phyloP scores from a whole-genome alignment of 1,140 invertebrate genomes.

The Sminthurides bifidus region DNA sequence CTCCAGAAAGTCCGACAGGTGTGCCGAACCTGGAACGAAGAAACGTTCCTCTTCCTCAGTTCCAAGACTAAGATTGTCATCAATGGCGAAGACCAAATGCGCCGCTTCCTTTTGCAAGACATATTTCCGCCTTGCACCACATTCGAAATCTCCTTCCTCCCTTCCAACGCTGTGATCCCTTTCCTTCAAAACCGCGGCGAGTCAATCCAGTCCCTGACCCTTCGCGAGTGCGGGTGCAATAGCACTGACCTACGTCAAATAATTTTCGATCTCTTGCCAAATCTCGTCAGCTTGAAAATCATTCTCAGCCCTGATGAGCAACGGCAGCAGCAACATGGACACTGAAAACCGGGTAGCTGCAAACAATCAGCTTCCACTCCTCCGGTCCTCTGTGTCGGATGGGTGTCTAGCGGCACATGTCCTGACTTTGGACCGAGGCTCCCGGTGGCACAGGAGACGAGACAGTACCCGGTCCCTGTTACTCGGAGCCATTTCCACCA shows the following conservation, averaged over 20 bases:
- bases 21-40: constrained; percentile 3
- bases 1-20: constrained; percentile 3
- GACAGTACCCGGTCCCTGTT: background rate
- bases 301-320: background rate
- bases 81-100: background rate
- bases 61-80: constrained; percentile 1
- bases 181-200: background rate
- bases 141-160: background rate
- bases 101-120: background rate
- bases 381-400: too few species aligned
- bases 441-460: too few species aligned
- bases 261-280: constrained; percentile 1
- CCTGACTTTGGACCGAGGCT: too few species aligned
- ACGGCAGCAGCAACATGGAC: background rate
- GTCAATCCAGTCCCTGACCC: background rate
- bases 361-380: too few species aligned
- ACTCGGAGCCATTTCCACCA: background rate
- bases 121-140: background rate
- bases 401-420: too few species aligned
- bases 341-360: background rate
- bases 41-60: background rate
- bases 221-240: background rate
- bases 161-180: background rate
- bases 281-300: background rate
- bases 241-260: background rate